Base-by-base conservation (phyloP, 2,113 vertebrate genomes). In the Upupa epops region DNA sequence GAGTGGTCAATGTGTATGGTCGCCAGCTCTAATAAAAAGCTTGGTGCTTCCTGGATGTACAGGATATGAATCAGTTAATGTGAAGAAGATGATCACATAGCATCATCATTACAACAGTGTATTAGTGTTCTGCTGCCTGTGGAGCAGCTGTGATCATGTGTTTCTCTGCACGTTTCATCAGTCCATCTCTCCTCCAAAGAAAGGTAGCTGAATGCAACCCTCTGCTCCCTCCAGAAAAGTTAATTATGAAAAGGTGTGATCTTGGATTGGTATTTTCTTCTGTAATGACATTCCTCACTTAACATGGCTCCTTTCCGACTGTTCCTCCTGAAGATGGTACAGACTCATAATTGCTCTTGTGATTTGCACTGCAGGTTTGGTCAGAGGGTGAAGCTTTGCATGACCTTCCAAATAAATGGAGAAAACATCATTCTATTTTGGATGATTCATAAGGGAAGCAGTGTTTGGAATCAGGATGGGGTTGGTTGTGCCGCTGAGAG, bases 11-110 rank as follows among this genome's bases (percentile, higher is more conserved):
- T 14, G 68, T 14, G 68, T 76, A 69, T 81, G 70, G 89, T 89
- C 84, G 86, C 61, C 85, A 91, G 85, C 61, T 72, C 78, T 84
- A 90, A 87, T 68, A 80, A 87, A 94, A 80, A 31, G 48, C 59
- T 90, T 60, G 15, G 66, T 37, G 72, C 86, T 95, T 92, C 96
- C 92, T 94, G 89, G 51, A 73, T 64, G 56, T 45, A 52, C 84
- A 94, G 90, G 94, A 93, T 86, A 91, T 92, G 90, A 90, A 85
- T 89, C 91, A 76, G 74, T 56, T 90, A 93, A 93, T 87, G 78
- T 59, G 89, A 89, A 86, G 92, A 90, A 94, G 93, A 90, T 80
- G 91, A 95, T 76, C 92, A 74, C 70, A 82, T 42, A 89, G 88
- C 68, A 89, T 72, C 90, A 46, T 78, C 83, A 79, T 90, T 89